A percentile compares a stretch with the other conserved stretches of the same genome.
Evolutionary conservation across 1,140 invertebrate species (phyloP).

Genomic region (Cotesia typhae): DNA sequence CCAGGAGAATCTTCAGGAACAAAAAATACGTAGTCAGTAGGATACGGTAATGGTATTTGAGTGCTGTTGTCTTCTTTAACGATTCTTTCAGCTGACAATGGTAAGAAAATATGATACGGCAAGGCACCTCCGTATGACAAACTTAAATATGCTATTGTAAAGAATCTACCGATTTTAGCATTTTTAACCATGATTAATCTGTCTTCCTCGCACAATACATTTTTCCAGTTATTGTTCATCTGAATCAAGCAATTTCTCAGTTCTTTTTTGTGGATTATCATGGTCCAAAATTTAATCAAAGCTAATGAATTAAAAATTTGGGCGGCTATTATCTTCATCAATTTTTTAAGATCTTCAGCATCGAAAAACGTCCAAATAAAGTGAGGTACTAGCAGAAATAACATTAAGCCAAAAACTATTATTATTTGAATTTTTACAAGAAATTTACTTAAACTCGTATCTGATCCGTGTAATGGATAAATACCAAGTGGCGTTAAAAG

Average conservation of each 20-base stretch:
- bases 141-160: slow-evolving; percentile 53
- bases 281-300: slow-evolving; percentile 57
- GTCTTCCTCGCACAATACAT: slow-evolving; percentile 49
- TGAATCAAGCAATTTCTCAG: slow-evolving; percentile 50
- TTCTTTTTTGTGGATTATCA: slow-evolving; percentile 53
- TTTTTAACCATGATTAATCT: slow-evolving; percentile 51
- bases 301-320: slow-evolving; percentile 56
- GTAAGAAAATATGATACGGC: slow-evolving; percentile 59
- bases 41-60: slow-evolving; percentile 57
- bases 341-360: slow-evolving; percentile 51
- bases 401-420: slow-evolving; percentile 51
- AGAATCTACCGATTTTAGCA: slow-evolving; percentile 53
- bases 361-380: slow-evolving; percentile 54
- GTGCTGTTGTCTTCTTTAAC: slow-evolving; percentile 53
- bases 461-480: slow-evolving; percentile 52
- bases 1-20: slow-evolving; percentile 52
- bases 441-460: slow-evolving; percentile 35
- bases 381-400: slow-evolving; percentile 54
- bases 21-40: slow-evolving; percentile 58
- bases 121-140: slow-evolving; percentile 56
- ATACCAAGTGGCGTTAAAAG: slow-evolving; percentile 55
- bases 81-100: slow-evolving; percentile 50
- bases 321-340: slow-evolving; percentile 59
- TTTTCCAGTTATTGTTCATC: slow-evolving; percentile 52
- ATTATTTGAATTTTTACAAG: slow-evolving; percentile 44